Conservation (phyloP, 1,140 invertebrate species). For the Drosophila pallidifrons region DNA sequence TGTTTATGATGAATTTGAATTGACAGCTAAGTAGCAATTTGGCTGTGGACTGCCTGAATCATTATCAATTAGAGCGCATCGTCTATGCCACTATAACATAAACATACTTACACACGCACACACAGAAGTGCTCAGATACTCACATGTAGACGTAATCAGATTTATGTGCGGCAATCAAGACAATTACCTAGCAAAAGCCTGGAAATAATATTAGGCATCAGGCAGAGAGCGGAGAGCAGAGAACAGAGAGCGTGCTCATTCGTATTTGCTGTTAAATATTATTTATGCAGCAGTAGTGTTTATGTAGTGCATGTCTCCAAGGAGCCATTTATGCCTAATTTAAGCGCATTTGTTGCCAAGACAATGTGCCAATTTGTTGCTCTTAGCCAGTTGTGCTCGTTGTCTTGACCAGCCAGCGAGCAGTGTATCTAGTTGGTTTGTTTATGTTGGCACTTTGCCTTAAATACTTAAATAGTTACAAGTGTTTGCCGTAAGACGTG, state of each 20-base stretch:
- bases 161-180: conserved; percentile 76
- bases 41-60: conserved; percentile 20
- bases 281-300: conserved; percentile 72
- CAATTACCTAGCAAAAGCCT: conserved; percentile 61
- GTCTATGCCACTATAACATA: conserved; percentile 12
- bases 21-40: conserved; percentile 53
- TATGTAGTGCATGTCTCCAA: conserved; percentile 59
- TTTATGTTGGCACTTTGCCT: conserved; percentile 20
- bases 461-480: conserved; percentile 30
- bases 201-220: conserved; percentile 33
- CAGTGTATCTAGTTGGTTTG: conserved; percentile 9
- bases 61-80: conserved; percentile 75
- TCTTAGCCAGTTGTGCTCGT: conserved; percentile 8
- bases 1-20: conserved; percentile 72
- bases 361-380: conserved; percentile 67
- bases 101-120: conserved; percentile 14
- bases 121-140: neutral
- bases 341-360: conserved; percentile 68
- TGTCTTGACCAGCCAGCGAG: conserved; percentile 28
- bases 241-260: conserved; percentile 9
- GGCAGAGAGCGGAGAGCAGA: neutral
- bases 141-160: conserved; percentile 47
- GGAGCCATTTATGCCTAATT: conserved; percentile 68
- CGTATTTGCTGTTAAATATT: conserved; percentile 73
- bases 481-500: conserved; percentile 49